Percentiles rank a stretch among this genome's conserved stretches.
Evolutionary conservation across 2,113 vertebrate species (phyloP).

Genomic region (Machaerirhynchus nigripectus): DNA sequence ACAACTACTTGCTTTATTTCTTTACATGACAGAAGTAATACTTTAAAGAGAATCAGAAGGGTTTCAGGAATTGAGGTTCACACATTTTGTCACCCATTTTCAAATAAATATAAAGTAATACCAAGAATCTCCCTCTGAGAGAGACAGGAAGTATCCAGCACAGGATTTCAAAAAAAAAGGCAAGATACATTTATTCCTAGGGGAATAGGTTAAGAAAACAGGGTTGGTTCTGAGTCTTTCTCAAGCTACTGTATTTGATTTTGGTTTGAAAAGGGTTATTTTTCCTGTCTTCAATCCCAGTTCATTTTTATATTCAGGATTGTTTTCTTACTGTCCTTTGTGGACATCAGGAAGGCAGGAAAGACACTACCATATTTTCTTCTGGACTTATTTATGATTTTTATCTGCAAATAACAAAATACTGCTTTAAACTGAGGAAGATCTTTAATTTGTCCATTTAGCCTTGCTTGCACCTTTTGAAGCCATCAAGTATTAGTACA

Average conservation of each 20-base stretch:
- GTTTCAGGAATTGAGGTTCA: not conserved
- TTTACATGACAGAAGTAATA: not conserved
- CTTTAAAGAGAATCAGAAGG: not conserved
- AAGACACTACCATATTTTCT: not conserved
- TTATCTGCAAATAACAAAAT: not conserved
- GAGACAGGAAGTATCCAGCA: not conserved
- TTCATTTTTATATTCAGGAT: not conserved
- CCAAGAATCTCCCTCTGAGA: not conserved
- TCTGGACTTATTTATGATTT: not conserved
- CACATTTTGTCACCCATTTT: not conserved
- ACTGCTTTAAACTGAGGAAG: not conserved
- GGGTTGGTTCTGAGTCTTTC: not conserved
- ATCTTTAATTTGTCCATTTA: not conserved
- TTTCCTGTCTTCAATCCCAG: not conserved
- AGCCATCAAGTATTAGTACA: not conserved
- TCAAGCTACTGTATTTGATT: not conserved
- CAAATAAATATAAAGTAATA: not conserved
- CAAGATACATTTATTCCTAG: not conserved
- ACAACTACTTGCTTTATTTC: not conserved
- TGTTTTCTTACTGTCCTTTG: not conserved
- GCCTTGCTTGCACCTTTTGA: not conserved
- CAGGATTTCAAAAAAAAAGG: not conserved
- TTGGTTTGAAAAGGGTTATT: not conserved
- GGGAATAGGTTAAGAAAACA: not conserved
- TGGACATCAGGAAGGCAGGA: not conserved